Conservation (phyloP, 2,888 invertebrate species). For the Diarsia dahlii region DNA sequence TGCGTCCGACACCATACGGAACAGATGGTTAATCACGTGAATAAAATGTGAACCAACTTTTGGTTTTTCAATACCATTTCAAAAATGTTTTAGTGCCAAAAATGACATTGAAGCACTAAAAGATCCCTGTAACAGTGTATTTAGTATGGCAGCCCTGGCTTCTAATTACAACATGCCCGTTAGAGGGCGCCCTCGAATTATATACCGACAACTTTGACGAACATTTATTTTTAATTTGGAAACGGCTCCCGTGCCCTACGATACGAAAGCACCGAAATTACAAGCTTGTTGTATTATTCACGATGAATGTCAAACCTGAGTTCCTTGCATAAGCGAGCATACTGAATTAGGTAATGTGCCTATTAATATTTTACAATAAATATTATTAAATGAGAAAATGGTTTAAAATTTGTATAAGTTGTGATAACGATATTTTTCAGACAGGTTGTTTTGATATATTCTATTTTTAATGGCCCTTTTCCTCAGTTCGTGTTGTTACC, state of each 20-base stretch:
- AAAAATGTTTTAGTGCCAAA: background rate
- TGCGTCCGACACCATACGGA: too few relatives aligned
- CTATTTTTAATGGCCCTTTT: background rate
- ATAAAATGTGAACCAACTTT: background rate
- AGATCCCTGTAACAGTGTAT: background rate
- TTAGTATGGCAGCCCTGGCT: constrained; percentile 44
- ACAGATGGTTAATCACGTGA: background rate
- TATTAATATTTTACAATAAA: constrained; percentile 25
- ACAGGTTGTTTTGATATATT: too few relatives aligned
- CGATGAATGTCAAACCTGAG: constrained; percentile 25
- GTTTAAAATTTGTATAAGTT: background rate
- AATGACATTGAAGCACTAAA: background rate
- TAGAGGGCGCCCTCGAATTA: constrained; percentile 75
- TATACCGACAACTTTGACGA: constrained; percentile 81
- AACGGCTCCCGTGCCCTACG: constrained; percentile 53
- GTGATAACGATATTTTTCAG: background rate
- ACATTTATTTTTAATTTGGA: constrained; percentile 84
- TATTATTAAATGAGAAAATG: background rate
- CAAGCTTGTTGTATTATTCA: constrained; percentile 51
- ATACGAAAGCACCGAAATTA: constrained; percentile 47
- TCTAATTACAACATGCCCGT: constrained; percentile 51
- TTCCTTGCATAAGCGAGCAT: constrained; percentile 30
- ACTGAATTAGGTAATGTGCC: constrained; percentile 30
- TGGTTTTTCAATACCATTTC: background rate
- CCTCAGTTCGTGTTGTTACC: background rate